These are phyloP conservation scores for Melolontha melolontha DNA, from an alignment of 2,888 invertebrate species.

Conservation along the genomic window DNA sequence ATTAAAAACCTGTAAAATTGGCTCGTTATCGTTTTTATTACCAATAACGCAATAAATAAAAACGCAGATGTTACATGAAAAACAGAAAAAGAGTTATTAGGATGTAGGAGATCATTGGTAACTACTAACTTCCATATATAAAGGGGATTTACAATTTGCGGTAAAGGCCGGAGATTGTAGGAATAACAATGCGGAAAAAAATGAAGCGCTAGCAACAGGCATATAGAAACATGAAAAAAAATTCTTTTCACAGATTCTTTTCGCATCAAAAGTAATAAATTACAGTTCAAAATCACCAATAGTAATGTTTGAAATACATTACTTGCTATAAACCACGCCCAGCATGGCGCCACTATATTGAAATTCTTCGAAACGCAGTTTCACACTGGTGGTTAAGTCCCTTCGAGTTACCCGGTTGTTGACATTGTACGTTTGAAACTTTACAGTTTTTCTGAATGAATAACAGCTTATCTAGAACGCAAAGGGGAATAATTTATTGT, in stretches of 20 bases:
- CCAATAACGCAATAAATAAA: no score
- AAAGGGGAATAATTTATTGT: no score
- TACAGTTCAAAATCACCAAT: no score
- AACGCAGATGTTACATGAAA: neutral
- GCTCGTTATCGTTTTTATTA: no score
- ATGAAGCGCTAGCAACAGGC: no score
- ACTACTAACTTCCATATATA: neutral
- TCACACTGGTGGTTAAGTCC: conserved; percentile 34
- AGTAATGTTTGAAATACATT: no score
- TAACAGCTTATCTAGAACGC: neutral
- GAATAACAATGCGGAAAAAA: no score
- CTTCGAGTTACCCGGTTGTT: conserved; percentile 20
- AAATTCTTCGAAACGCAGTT: conserved; percentile 33
- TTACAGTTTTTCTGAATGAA: neutral
- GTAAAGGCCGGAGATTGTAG: neutral
- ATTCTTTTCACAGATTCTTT: no score
- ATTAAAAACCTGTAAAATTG: no score
- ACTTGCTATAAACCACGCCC: neutral
- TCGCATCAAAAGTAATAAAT: no score
- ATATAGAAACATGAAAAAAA: no score
- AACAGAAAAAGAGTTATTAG: neutral
- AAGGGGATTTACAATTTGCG: conserved; percentile 25
- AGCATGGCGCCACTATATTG: neutral
- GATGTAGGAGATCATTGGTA: neutral
- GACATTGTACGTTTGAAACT: neutral